A percentile compares a stretch with the other conserved stretches of the same genome.
These are phyloP conservation scores for Drosophila leontia DNA, from an alignment of 1,140 invertebrate genomes.

Conservation along the genomic window DNA sequence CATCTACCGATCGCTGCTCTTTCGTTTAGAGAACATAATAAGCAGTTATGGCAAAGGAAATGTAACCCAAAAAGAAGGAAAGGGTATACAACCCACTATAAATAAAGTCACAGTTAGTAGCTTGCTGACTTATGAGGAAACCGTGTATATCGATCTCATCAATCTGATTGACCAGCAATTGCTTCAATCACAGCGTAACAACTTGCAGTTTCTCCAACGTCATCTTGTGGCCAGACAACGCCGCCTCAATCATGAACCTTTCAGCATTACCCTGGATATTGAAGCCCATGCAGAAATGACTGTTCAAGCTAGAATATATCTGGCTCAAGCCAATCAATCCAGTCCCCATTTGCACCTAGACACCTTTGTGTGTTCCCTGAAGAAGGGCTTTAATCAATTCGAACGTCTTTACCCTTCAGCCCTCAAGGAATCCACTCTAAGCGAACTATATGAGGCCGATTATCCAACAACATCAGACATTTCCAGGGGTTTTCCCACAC, in stretches of 20 bases:
- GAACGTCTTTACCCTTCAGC: slow-evolving; percentile 66
- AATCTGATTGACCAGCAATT: slow-evolving; percentile 74
- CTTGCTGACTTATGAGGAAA: slow-evolving; percentile 53
- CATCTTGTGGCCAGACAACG: slow-evolving; percentile 85
- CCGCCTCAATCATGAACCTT: slow-evolving; percentile 86
- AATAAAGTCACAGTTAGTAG: slow-evolving; percentile 16
- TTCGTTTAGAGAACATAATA: slow-evolving; percentile 32
- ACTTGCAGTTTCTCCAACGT: slow-evolving; percentile 62
- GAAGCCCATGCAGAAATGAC: slow-evolving; percentile 59
- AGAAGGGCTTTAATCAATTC: slow-evolving; percentile 83
- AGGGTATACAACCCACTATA: background rate
- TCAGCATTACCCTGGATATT: slow-evolving; percentile 55
- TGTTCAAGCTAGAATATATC: slow-evolving; percentile 68
- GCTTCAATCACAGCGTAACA: slow-evolving; percentile 58
- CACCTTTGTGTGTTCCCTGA: slow-evolving; percentile 71
- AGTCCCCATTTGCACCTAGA: slow-evolving; percentile 68
- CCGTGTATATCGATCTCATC: slow-evolving; percentile 53
- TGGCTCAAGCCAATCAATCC: slow-evolving; percentile 20
- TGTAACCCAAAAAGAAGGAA: background rate
- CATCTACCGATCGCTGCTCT: slow-evolving; percentile 53
- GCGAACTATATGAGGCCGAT: slow-evolving; percentile 75
- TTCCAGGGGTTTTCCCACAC: slow-evolving; percentile 54
- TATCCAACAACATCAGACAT: slow-evolving; percentile 39
- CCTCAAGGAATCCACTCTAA: slow-evolving; percentile 77
- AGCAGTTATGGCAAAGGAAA: background rate